Percentiles rank a stretch among this genome's conserved stretches.
Evolutionary conservation across 2,888 invertebrate genomes (phyloP).

Genomic region (Cataglyphis livida): DNA sequence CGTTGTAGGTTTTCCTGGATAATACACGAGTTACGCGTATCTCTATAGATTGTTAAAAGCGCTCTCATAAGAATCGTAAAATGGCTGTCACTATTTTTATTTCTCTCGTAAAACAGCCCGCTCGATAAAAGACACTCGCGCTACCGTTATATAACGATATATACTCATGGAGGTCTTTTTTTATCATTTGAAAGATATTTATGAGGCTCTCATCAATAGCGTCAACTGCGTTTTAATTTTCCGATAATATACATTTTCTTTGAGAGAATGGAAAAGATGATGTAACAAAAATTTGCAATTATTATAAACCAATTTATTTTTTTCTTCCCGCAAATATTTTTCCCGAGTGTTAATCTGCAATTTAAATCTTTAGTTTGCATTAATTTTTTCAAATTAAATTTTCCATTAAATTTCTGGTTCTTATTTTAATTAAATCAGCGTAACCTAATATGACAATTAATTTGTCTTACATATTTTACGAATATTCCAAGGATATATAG

Average conservation of each 20-base stretch:
- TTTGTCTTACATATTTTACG: neutral
- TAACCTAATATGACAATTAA: neutral
- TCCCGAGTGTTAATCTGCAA: too few relatives aligned
- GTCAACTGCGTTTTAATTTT: slow-evolving; percentile 28
- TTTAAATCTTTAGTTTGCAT: neutral
- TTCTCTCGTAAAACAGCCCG: slow-evolving; percentile 47
- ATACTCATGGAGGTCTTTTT: slow-evolving; percentile 28
- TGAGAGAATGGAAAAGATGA: neutral
- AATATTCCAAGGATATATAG: neutral
- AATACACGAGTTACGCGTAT: slow-evolving; percentile 18
- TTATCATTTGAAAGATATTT: slow-evolving; percentile 50
- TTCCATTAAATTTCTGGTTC: neutral
- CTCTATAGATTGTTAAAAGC: slow-evolving; percentile 32
- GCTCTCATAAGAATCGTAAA: slow-evolving; percentile 45
- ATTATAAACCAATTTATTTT: neutral
- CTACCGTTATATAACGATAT: slow-evolving; percentile 51
- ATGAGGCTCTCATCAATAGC: slow-evolving; percentile 18
- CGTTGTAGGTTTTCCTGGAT: neutral
- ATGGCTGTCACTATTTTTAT: slow-evolving; percentile 50
- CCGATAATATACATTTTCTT: neutral
- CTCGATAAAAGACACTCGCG: slow-evolving; percentile 43
- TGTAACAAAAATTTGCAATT: neutral
- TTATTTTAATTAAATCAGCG: neutral
- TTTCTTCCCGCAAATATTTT: neutral
- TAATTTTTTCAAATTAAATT: neutral